Evolutionary conservation across 2,113 vertebrate genomes (phyloP), one percentile per base, ranked within the genome.

Genomic region (Cephalopholis sonnerati): DNA sequence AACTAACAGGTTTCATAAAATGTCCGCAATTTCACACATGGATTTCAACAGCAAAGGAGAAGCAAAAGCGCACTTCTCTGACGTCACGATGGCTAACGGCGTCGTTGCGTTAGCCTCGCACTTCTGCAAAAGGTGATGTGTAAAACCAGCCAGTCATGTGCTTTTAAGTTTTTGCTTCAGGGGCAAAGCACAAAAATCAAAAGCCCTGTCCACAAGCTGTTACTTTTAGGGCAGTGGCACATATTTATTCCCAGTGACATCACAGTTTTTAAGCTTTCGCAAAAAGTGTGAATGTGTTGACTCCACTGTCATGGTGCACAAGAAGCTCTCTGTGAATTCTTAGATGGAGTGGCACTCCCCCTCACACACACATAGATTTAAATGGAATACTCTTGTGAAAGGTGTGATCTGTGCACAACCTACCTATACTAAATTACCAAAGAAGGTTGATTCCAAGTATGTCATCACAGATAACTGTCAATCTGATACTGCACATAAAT

Each of bases 341-440:
- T 73, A 36, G 54, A 82, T n/a, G n/a, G 27, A 46, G 36, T 76
- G 59, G 12, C 71, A 51, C 7, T 39, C 18, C 5, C 41, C 27
- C 39, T 65, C 15, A 44, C 13, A 65, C 72, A 77, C 20, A 29
- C 36, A 25, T 41, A 3, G 4, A 25, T 81, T 70, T 9, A 39
- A 63, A 75, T n/a, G 2, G 13, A 22, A 11, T 44, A 9, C 8
- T 44, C 41, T 44, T 44, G 8, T 44, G 8, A 8, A 44, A 44
- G 36, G 36, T 36, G 16, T 17, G 24, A 41, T 57, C 7, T 68
- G 65, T n/a, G 2, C 32, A n/a, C 32, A 41, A 41, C 20, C 11
- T 41, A 20, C 59, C 17, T 20, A 22, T 20, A n/a, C n/a, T n/a
- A n/a, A n/a, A 25, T 2, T 2, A 22, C 29, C 25, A 9, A 27